A percentile compares a stretch with the other conserved stretches of the same genome.
These are phyloP conservation scores for Arremon aurantiirostris DNA, from an alignment of 2,797 vertebrate species.

Conservation along the genomic window DNA sequence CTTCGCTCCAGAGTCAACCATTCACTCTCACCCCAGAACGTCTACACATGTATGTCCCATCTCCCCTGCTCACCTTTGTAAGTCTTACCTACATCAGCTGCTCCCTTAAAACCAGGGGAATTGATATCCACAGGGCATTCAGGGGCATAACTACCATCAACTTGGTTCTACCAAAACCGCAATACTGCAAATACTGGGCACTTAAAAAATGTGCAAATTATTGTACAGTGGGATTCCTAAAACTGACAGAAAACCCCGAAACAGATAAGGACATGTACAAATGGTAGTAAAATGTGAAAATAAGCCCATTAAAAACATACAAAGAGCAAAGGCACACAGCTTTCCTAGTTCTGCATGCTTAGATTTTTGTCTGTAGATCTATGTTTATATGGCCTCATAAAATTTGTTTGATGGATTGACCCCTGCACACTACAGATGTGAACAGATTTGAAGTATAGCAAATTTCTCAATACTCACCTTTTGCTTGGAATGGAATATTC, in stretches of 20 bases:
- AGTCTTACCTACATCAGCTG: neutral
- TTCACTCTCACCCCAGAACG: neutral
- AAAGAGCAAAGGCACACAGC: neutral
- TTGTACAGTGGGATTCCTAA: neutral
- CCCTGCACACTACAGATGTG: neutral
- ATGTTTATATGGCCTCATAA: neutral
- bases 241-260: neutral
- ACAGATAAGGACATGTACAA: neutral
- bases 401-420: neutral
- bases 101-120: neutral
- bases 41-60: neutral
- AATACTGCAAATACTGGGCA: neutral
- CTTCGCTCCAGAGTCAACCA: neutral
- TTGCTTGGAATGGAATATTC: neutral
- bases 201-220: rapidly evolving
- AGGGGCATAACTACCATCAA: neutral
- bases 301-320: neutral
- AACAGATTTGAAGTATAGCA: neutral
- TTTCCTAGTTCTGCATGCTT: neutral
- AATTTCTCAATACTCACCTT: neutral
- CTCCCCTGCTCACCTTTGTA: neutral
- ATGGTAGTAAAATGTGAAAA: neutral
- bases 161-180: neutral
- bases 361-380: neutral
- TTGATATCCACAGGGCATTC: neutral